phyloP scores from a whole-genome alignment of 2,113 vertebrate species.

The Bufo bufo region DNA sequence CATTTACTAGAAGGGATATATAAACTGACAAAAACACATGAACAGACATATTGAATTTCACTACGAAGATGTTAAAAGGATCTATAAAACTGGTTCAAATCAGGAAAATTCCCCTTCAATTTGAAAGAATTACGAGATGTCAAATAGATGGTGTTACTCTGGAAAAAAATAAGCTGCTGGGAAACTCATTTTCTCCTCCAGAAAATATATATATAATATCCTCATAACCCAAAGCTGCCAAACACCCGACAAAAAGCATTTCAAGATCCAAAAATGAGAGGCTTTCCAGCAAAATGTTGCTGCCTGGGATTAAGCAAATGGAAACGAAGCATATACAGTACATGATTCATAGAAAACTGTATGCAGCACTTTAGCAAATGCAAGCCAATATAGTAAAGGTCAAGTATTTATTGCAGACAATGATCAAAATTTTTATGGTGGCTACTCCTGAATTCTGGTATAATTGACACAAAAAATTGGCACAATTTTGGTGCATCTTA shows the following conservation, averaged over 20 bases:
- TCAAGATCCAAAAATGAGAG: constrained; percentile 24
- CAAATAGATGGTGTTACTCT: constrained; percentile 22
- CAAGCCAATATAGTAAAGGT: neutral
- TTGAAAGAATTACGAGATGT: constrained; percentile 43
- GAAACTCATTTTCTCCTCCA: constrained; percentile 34
- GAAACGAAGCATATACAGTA: neutral
- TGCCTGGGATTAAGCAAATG: neutral
- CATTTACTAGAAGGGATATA: constrained; percentile 22
- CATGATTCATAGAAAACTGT: neutral
- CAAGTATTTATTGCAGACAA: too few species aligned
- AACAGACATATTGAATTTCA: constrained; percentile 29
- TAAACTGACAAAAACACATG: constrained; percentile 43
- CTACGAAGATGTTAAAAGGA: constrained; percentile 9
- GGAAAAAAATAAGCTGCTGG: constrained; percentile 30
- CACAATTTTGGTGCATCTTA: too few species aligned
- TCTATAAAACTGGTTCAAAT: constrained; percentile 17
- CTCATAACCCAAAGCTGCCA: constrained; percentile 35
- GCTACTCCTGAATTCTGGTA: too few species aligned
- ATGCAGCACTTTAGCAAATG: neutral
- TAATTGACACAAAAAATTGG: too few species aligned
- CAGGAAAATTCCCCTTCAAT: constrained; percentile 33
- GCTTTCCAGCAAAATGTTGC: neutral
- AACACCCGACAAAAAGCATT: constrained; percentile 6
- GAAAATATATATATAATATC: constrained; percentile 20
- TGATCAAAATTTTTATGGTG: too few species aligned